Evolutionary conservation across 92 coral and sea anemone genomes (phyloP), one percentile per base, ranked within the genome.

Genomic region (Heteractis magnifica): DNA sequence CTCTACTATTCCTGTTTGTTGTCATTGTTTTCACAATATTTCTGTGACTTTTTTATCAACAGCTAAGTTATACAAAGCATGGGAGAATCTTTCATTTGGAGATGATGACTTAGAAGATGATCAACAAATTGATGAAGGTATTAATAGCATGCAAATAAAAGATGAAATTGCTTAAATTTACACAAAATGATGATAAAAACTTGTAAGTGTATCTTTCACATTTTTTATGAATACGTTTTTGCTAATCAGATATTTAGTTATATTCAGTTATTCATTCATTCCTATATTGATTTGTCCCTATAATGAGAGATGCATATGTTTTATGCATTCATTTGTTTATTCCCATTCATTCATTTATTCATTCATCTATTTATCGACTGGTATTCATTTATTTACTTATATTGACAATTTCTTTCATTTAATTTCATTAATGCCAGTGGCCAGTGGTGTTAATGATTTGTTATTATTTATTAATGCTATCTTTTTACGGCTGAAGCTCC

Each of bases 31-130:
- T 19, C 9, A 53, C 19, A 4, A 59, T 59, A 15, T 59, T 1
- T 59, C 18, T 59, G 18, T 13, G 14, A 10, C 18, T 49, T 49
- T 49, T 49, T 49, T 19, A 75, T 75, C 48, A 20, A 49, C 80
- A 84, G 87, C 80, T n/a, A 65, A 75, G 65, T 52, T 64, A 71
- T 85, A 85, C 78, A 85, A 48, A 68, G 80, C 88, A 11, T 85
- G 88, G 88, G 83, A 85, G 41, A 78, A 85, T 53, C 82, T 85
- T 65, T 44, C 76, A 55, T 13, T 78, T 52, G 70, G 62, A 10
- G 82, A 80, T 79, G 81, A 86, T 74, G 79, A 86, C 52, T 56
- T 51, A 16, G 73, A 86, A 20, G 53, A 65, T 79, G 79, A 85
- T 79, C 71, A 85, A 23, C 72, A 44, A 26, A 34, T 65, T 71